Evolutionary conservation across 2,888 invertebrate genomes (phyloP).

Genomic region (Erebia palarica): DNA sequence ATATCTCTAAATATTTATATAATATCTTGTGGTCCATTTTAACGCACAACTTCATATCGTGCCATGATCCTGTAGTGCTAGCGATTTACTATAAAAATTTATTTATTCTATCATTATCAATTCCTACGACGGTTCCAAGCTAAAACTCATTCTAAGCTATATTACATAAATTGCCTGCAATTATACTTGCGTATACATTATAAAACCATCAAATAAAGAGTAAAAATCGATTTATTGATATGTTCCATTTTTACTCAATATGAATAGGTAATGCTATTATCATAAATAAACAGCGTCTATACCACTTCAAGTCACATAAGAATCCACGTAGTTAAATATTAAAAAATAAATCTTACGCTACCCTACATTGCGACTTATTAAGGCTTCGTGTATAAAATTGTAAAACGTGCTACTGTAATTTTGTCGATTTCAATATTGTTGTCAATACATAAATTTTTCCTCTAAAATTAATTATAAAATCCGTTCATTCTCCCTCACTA

Average conservation of each 20-base stretch:
- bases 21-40: constrained; percentile 75
- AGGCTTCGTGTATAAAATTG: constrained; percentile 36
- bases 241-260: not conserved
- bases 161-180: not conserved
- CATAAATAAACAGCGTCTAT: not conserved
- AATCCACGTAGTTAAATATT: not conserved
- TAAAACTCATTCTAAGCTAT: constrained; percentile 12
- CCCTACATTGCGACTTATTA: constrained; percentile 19
- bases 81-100: constrained; percentile 24
- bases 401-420: constrained; percentile 31
- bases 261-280: not conserved
- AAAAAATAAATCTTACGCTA: constrained; percentile 17
- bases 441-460: constrained; percentile 6
- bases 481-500: constrained; percentile 3
- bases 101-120: constrained; percentile 6
- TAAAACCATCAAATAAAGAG: not conserved
- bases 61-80: constrained; percentile 43
- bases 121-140: constrained; percentile 14
- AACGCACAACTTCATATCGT: constrained; percentile 62
- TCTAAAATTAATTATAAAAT: not conserved
- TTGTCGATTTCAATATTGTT: constrained; percentile 4
- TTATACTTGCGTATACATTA: not conserved
- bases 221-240: not conserved
- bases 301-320: constrained; percentile 6
- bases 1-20: constrained; percentile 57